A percentile compares a stretch with the other conserved stretches of the same genome.
Conservation (phyloP, 1,140 invertebrate species). For the Drosophila nasuta region DNA sequence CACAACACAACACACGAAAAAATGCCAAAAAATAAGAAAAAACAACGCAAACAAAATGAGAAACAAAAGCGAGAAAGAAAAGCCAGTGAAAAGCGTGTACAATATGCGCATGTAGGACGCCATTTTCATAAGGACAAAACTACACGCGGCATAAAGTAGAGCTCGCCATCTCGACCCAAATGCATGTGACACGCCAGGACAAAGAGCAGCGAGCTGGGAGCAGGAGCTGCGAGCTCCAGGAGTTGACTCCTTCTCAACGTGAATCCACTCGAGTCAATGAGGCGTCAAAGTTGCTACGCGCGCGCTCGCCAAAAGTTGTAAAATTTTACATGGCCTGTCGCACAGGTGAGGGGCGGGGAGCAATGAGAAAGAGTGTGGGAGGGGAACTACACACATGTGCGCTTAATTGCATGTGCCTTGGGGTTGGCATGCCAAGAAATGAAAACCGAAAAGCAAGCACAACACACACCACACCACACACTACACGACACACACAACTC, state of each 20-base stretch:
- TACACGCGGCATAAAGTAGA: conserved; percentile 70
- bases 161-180: conserved; percentile 69
- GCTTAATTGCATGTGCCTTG: conserved; percentile 82
- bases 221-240: neutral
- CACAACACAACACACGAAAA: neutral
- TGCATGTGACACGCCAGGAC: conserved; percentile 77
- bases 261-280: conserved; percentile 77
- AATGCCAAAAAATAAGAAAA: neutral
- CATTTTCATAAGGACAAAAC: conserved; percentile 61
- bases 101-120: conserved; percentile 74
- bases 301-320: conserved; percentile 66
- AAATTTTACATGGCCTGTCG: conserved; percentile 74
- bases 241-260: conserved; percentile 29
- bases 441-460: conserved; percentile 56
- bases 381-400: conserved; percentile 70
- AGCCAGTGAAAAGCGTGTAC: conserved; percentile 69
- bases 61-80: conserved; percentile 8
- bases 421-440: conserved; percentile 58
- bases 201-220: neutral
- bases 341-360: conserved; percentile 55
- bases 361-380: too few relatives aligned
- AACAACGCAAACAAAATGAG: neutral
- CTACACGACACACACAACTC: conserved; percentile 18
- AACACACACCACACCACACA: conserved; percentile 14
- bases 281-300: conserved; percentile 80